These are phyloP conservation scores for Erythrocercus mccallii DNA, from an alignment of 2,113 vertebrate genomes.

Conservation along the genomic window DNA sequence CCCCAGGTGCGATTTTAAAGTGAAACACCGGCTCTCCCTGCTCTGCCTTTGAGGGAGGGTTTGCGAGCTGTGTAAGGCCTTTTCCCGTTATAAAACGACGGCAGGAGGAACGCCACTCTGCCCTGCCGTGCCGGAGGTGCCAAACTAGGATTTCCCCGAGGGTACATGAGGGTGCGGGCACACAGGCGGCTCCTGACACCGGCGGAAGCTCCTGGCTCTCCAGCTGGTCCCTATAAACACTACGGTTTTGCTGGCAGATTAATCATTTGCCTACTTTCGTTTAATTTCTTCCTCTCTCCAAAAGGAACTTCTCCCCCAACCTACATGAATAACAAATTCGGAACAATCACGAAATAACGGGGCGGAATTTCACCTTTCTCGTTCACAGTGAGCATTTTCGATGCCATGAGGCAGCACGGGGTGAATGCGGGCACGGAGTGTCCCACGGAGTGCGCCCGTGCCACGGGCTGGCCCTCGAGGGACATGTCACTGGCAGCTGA, in stretches of 20 bases:
- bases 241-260: neutral
- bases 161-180: neutral
- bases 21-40: neutral
- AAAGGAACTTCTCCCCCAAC: accelerated
- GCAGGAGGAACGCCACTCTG: neutral
- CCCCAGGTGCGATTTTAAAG: neutral
- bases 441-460: neutral
- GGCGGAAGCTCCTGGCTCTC: neutral
- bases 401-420: neutral
- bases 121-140: neutral
- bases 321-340: neutral
- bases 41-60: neutral
- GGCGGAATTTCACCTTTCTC: neutral
- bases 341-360: neutral
- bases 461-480: neutral
- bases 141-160: neutral
- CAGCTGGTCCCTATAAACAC: neutral
- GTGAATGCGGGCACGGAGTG: neutral
- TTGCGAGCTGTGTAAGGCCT: neutral
- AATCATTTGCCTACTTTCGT: neutral
- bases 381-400: neutral
- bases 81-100: neutral
- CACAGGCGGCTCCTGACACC: neutral
- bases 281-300: neutral
- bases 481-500: neutral